These are phyloP conservation scores for Halcyon leucocephala DNA, from an alignment of 2,797 vertebrate species.

Conservation along the genomic window DNA sequence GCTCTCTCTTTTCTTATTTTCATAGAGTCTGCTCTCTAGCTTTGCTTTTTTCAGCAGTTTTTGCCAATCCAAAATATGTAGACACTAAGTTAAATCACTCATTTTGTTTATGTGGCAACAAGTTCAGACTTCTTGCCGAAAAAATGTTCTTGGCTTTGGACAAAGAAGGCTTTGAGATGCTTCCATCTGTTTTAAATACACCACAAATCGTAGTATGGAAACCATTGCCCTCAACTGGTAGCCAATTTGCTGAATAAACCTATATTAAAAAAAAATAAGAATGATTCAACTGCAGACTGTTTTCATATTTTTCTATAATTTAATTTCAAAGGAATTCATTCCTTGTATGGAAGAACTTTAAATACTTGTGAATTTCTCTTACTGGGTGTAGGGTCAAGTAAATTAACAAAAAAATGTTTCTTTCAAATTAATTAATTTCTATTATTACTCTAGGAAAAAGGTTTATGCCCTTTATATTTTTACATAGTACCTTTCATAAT, in stretches of 20 bases:
- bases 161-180: conserved; percentile 69
- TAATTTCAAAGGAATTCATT: conserved; percentile 62
- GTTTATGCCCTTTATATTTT: background rate
- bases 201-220: conserved; percentile 69
- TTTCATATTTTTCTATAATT: conserved; percentile 67
- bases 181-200: conserved; percentile 77
- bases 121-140: conserved; percentile 71
- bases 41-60: conserved; percentile 57
- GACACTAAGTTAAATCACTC: conserved; percentile 75
- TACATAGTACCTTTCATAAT: background rate
- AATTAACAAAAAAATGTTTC: background rate
- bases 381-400: background rate
- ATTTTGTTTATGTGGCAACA: conserved; percentile 81
- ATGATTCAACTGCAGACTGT: conserved; percentile 56
- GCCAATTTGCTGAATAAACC: conserved; percentile 70
- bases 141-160: conserved; percentile 82
- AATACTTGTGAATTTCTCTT: conserved; percentile 27
- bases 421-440: background rate
- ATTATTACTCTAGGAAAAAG: background rate
- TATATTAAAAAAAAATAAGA: conserved; percentile 25
- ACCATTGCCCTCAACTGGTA: conserved; percentile 55
- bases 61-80: conserved; percentile 73
- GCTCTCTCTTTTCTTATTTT: conserved; percentile 38
- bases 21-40: conserved; percentile 36
- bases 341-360: conserved; percentile 64